Evolutionary conservation across 2,888 invertebrate species (phyloP).

Genomic region (Synanthedon tipuliformis): DNA sequence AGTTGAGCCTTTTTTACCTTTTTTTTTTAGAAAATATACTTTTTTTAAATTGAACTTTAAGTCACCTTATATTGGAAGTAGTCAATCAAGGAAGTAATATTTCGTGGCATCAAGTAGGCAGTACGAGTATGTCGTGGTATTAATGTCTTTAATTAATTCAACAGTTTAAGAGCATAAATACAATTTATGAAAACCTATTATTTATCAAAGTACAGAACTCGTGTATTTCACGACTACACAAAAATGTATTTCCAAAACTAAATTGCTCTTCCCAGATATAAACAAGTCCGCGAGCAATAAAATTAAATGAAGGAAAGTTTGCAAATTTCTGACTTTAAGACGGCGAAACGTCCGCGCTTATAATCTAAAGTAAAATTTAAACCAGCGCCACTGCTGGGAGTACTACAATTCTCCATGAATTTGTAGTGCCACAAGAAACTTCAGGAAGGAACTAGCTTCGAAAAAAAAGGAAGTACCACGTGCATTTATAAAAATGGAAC

Average conservation of each 20-base stretch:
- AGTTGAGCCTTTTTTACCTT: no score
- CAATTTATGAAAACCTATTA: not conserved
- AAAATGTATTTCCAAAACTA: not conserved
- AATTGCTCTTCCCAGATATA: not conserved
- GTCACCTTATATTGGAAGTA: no score
- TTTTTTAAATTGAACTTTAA: no score
- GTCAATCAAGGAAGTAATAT: no score
- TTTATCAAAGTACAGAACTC: not conserved
- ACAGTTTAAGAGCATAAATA: no score
- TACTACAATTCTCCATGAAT: conserved; percentile 27
- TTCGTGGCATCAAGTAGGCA: no score
- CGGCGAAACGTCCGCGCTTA: conserved; percentile 14
- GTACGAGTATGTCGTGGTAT: no score
- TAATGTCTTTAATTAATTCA: no score
- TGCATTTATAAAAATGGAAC: not conserved
- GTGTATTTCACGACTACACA: not conserved
- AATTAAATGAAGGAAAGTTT: conserved; percentile 23
- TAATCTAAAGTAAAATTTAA: conserved; percentile 11
- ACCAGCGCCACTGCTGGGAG: conserved; percentile 12
- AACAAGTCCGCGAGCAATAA: conserved; percentile 1
- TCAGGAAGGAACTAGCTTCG: conserved; percentile 20
- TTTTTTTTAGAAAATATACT: no score
- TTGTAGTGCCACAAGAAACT: conserved; percentile 32
- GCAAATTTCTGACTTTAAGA: conserved; percentile 11
- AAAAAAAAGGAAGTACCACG: conserved; percentile 12